Percentiles rank a stretch among this genome's conserved stretches.
Evolutionary conservation across 2,797 vertebrate genomes (phyloP).

Genomic region (Lepilemur ruficaudatus): DNA sequence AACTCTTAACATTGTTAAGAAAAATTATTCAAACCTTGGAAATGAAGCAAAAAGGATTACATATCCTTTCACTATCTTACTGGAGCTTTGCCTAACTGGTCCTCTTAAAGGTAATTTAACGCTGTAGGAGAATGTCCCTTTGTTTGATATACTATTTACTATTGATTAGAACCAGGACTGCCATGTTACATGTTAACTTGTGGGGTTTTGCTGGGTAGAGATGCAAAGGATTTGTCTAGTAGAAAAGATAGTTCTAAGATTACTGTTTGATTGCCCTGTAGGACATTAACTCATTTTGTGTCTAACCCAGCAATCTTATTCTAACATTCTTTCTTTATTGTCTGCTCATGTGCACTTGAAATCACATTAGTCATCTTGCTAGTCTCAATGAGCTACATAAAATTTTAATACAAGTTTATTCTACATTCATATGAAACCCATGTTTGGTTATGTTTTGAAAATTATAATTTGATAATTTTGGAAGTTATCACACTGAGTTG

Average conservation of each 20-base stretch:
- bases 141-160: not conserved
- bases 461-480: not conserved
- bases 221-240: not conserved
- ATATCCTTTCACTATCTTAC: not conserved
- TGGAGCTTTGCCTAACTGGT: not conserved
- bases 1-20: not conserved
- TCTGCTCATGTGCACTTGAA: not conserved
- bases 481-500: not conserved
- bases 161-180: not conserved
- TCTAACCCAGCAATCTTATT: not conserved
- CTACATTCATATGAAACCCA: not conserved
- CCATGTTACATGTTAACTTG: not conserved
- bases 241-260: not conserved
- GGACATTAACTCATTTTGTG: not conserved
- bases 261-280: not conserved
- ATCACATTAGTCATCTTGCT: not conserved
- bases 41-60: not conserved
- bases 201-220: not conserved
- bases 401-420: not conserved
- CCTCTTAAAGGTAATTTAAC: not conserved
- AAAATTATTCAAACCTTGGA: not conserved
- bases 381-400: not conserved
- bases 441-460: not conserved
- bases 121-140: not conserved
- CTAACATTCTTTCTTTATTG: not conserved